A percentile compares a stretch with the other conserved stretches of the same genome.
phyloP scores from a whole-genome alignment of 2,113 vertebrate species.

The Chascanopsetta lugubris region DNA sequence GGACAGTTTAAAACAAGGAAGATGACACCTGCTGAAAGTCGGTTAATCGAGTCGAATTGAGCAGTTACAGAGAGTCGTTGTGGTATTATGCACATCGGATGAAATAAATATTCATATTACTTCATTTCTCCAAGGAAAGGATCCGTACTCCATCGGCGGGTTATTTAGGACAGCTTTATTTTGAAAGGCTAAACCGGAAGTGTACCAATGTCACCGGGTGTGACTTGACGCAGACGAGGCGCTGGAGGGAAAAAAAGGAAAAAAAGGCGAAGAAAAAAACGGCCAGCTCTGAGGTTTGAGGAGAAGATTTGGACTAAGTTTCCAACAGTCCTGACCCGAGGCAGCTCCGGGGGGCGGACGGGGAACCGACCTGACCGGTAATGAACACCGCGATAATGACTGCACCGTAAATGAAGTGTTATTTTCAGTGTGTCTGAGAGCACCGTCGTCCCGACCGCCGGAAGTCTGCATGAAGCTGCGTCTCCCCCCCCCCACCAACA shows the following conservation, averaged over 20 bases:
- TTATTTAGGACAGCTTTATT: constrained; percentile 36
- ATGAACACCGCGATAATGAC: constrained; percentile 64
- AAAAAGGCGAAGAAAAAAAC: constrained; percentile 74
- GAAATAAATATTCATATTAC: no score
- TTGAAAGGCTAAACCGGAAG: constrained; percentile 48
- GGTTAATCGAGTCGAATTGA: no score
- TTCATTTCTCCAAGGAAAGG: no score
- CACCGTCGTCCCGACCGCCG: constrained; percentile 78
- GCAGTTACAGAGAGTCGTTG: no score
- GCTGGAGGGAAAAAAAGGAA: constrained; percentile 50
- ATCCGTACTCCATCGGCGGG: no score
- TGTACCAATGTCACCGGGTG: fast-evolving
- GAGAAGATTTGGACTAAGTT: constrained; percentile 83
- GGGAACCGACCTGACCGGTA: constrained; percentile 78
- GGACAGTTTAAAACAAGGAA: no score
- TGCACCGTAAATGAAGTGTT: constrained; percentile 66
- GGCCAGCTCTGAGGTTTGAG: constrained; percentile 73
- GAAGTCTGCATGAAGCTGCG: constrained; percentile 84
- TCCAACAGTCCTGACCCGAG: constrained; percentile 79
- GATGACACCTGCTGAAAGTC: no score
- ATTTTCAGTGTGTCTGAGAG: constrained; percentile 73
- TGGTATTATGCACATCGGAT: no score
- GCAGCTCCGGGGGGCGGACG: constrained; percentile 73
- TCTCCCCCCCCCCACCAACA: constrained; percentile 68
- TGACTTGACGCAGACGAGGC: constrained; percentile 36